Base-by-base conservation (phyloP, 2,797 vertebrate species). In the Bufotes viridis region DNA sequence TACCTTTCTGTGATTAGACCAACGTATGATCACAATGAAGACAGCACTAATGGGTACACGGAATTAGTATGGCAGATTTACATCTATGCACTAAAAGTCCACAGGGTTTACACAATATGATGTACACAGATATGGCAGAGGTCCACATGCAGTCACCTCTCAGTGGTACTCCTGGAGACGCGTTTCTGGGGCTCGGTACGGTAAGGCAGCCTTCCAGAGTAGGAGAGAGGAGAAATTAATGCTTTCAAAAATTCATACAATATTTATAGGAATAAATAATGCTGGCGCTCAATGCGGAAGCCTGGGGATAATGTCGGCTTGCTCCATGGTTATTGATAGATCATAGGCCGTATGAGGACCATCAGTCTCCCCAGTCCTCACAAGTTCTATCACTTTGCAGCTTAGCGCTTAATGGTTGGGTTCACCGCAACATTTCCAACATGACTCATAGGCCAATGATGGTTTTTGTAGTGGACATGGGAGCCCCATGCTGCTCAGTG, bases 111-210 rank as follows among this genome's bases (percentile, higher is more conserved):
- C 60, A 72, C 13, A 75, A 15, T 22, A 82, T 69, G 86, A 76
- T 75, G 49, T 20, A 87, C 79, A 82, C 34, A 4, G 29, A 82
- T 69, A 82, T 24, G 24, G 34, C 14, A 61, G 82, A 74, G 83
- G 78, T 58, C 55, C 26, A 78, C 49, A 81, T 80, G 88, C 83
- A 89, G 82, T 89, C 88, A 89, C 88, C 88, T 89, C 88, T 89
- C 88, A 15, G 84, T 81, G 34, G 83, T 12, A 57, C 26, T 89
- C 88, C 88, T 81, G 26, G 78, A 20, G 29, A 61, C 53, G 3
- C 88, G 78, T 86, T 89, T 89, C 70, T 82, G 88, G 86, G 84
- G 84, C 70, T 89, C 88, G 34, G 83, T 55, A 75, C 88, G 85
- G 88, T 86, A 86, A 14, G 84, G 70, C 18, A 55, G 70, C 63